phyloP scores from a whole-genome alignment of 1,140 invertebrate species.

The Holcopasites calliopsidis region DNA sequence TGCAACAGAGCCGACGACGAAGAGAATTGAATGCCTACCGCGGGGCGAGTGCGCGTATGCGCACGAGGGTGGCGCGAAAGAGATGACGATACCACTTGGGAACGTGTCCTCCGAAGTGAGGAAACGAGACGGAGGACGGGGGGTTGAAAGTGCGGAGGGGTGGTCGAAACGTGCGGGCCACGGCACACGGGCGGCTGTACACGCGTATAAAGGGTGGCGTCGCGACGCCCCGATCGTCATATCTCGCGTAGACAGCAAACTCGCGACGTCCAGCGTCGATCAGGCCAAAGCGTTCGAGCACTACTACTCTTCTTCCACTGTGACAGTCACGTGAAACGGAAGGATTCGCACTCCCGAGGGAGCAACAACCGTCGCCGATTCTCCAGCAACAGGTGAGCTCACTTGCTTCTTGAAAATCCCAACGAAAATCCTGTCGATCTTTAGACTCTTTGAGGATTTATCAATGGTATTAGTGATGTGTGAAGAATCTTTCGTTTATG shows the following conservation, averaged over 20 bases:
- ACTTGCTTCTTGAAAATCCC: too few species aligned
- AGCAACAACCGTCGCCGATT: not conserved
- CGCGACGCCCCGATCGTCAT: constrained; percentile 65
- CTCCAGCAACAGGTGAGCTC: constrained; percentile 67
- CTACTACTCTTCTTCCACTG: not conserved
- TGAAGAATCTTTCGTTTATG: too few species aligned
- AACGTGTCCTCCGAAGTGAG: not conserved
- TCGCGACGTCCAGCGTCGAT: constrained; percentile 27
- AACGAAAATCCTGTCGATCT: too few species aligned
- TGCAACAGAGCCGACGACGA: not conserved
- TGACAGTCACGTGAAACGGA: constrained; percentile 9
- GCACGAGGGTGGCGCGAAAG: not conserved
- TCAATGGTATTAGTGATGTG: too few species aligned
- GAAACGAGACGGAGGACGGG: too few species aligned
- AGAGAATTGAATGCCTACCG: constrained; percentile 26
- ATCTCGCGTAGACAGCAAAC: constrained; percentile 63
- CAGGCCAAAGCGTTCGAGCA: not conserved
- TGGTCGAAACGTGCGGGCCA: constrained; percentile 3
- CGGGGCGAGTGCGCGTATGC: constrained; percentile 21
- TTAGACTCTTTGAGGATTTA: too few species aligned
- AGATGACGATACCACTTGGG: not conserved
- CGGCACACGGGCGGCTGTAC: constrained; percentile 33
- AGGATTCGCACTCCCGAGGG: constrained; percentile 11
- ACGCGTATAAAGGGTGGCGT: constrained; percentile 68
- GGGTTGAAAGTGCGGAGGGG: not conserved